A percentile compares a stretch with the other conserved stretches of the same genome.
Conservation (phyloP, 2,797 vertebrate species). For the Poecile montanus region DNA sequence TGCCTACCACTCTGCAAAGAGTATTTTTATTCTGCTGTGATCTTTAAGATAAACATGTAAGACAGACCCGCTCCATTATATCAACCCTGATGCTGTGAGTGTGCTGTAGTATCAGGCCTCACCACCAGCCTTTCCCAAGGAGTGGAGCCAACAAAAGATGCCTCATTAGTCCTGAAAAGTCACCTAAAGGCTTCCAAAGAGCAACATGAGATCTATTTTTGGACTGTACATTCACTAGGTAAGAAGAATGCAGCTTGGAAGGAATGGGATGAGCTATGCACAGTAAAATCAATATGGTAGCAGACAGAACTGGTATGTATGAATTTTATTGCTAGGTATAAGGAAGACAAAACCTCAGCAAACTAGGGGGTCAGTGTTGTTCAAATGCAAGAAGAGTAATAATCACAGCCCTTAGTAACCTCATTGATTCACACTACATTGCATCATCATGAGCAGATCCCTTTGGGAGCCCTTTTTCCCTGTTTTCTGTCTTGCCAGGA, state of each 20-base stretch:
- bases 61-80: neutral
- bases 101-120: neutral
- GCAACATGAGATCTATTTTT: neutral
- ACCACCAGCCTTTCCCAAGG: neutral
- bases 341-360: neutral
- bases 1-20: neutral
- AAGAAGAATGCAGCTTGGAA: neutral
- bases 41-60: constrained; percentile 17
- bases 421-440: neutral
- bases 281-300: neutral
- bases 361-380: neutral
- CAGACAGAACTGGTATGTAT: neutral
- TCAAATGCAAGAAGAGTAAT: neutral
- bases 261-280: neutral
- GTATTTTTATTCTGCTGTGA: constrained; percentile 7
- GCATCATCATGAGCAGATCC: neutral
- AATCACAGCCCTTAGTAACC: neutral
- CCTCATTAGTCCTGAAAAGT: neutral
- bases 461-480: neutral
- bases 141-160: neutral
- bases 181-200: neutral
- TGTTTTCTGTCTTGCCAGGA: neutral
- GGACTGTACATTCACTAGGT: rapidly evolving
- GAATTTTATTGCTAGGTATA: neutral
- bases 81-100: neutral